phyloP scores from a whole-genome alignment of 2,113 vertebrate genomes.

The Galeopterus variegatus region DNA sequence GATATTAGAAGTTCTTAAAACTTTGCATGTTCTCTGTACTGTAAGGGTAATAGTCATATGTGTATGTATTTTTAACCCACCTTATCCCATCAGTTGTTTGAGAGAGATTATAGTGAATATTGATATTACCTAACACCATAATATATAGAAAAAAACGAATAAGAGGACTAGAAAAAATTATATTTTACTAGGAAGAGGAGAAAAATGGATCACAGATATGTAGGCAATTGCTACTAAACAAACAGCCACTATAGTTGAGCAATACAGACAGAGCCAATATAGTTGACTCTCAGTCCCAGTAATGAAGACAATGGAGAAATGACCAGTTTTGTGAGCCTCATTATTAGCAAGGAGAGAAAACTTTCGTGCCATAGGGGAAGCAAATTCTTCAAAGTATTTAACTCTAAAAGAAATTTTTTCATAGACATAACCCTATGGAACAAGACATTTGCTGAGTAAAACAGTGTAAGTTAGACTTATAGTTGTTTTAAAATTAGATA shows the following conservation, averaged over 20 bases:
- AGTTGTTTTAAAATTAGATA: constrained; percentile 35
- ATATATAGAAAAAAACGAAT: background rate
- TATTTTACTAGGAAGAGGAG: background rate
- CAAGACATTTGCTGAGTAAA: background rate
- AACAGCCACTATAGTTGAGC: background rate
- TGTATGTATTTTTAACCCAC: background rate
- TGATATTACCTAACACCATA: background rate
- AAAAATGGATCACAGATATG: background rate
- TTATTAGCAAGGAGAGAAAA: background rate
- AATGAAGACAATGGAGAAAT: background rate
- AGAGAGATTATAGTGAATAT: background rate
- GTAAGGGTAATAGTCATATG: background rate
- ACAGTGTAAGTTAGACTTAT: background rate
- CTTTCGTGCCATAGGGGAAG: background rate
- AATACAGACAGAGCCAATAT: background rate
- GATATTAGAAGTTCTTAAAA: background rate
- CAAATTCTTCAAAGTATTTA: constrained; percentile 41
- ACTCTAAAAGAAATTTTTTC: constrained; percentile 9
- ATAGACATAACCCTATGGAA: background rate
- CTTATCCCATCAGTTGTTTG: background rate
- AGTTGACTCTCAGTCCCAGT: background rate
- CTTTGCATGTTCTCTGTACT: background rate
- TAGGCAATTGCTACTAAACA: background rate
- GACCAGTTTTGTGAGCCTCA: background rate
- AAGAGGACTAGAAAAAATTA: background rate